phyloP scores from a whole-genome alignment of 2,888 invertebrate species.

The Omphaloscelis lunosa region DNA sequence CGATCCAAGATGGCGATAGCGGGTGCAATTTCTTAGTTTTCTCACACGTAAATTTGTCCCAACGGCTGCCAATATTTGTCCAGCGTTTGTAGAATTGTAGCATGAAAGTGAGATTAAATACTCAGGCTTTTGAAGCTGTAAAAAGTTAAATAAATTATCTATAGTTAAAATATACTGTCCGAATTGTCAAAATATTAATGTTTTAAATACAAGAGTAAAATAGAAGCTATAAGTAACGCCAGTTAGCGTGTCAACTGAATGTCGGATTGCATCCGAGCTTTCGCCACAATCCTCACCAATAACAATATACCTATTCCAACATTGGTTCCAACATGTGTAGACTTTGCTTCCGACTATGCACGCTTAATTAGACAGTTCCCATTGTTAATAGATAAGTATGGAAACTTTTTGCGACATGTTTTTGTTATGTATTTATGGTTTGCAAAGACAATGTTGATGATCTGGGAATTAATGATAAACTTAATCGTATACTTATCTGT shows the following conservation, averaged over 20 bases:
- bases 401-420: conserved; percentile 60
- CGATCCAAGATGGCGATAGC: conserved; percentile 62
- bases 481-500: neutral
- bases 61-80: conserved; percentile 15
- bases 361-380: conserved; percentile 62
- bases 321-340: conserved; percentile 45
- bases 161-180: too few species aligned
- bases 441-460: conserved; percentile 30
- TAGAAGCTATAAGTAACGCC: neutral
- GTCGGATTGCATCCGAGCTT: conserved; percentile 22
- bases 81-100: conserved; percentile 12
- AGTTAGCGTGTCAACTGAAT: too few species aligned
- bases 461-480: conserved; percentile 30
- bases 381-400: conserved; percentile 60
- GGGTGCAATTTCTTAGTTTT: conserved; percentile 62
- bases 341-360: conserved; percentile 55
- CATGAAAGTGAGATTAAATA: conserved; percentile 24
- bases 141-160: neutral
- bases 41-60: conserved; percentile 60
- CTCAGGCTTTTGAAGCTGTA: neutral
- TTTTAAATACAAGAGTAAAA: neutral
- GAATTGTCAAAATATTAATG: neutral
- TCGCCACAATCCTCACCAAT: conserved; percentile 30
- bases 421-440: conserved; percentile 48
- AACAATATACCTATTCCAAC: conserved; percentile 42